Conservation (phyloP, 1,140 invertebrate species). For the Zaprionus vittiger region DNA sequence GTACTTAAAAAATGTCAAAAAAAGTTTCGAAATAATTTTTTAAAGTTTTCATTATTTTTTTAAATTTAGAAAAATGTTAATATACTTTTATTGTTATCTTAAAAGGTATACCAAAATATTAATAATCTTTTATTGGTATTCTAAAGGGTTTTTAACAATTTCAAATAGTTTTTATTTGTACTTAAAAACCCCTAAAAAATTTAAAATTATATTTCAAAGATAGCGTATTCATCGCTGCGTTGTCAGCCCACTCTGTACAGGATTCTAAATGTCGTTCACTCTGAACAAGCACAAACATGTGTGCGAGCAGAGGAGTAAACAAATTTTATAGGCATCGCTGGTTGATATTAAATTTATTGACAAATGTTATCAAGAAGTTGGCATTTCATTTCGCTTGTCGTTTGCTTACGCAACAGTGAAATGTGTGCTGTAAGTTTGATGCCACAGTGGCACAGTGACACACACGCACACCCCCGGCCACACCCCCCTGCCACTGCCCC, state of each 20-base stretch:
- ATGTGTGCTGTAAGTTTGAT: slow-evolving; percentile 70
- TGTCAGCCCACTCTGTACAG: slow-evolving; percentile 16
- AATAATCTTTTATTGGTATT: too few species aligned
- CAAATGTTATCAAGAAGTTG: slow-evolving; percentile 76
- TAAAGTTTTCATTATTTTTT: too few species aligned
- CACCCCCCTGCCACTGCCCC: background rate
- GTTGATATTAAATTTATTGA: slow-evolving; percentile 77
- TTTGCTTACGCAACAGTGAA: slow-evolving; percentile 77
- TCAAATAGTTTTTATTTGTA: background rate
- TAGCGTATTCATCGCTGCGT: background rate
- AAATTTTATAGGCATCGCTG: slow-evolving; percentile 55
- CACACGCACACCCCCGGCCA: too few species aligned
- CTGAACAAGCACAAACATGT: slow-evolving; percentile 14
- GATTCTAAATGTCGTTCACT: background rate
- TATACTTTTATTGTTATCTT: too few species aligned
- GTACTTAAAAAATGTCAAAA: too few species aligned
- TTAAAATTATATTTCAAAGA: background rate
- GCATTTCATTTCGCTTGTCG: slow-evolving; percentile 74
- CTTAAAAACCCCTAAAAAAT: background rate
- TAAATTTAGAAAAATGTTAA: background rate
- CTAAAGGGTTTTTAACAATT: too few species aligned
- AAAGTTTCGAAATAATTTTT: too few species aligned
- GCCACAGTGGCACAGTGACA: background rate
- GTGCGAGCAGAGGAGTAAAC: slow-evolving; percentile 15
- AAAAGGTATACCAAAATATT: too few species aligned